Percentiles rank a stretch among this genome's conserved stretches.
Evolutionary conservation across 2,888 invertebrate genomes (phyloP).

Genomic region (Tipula helvola): DNA sequence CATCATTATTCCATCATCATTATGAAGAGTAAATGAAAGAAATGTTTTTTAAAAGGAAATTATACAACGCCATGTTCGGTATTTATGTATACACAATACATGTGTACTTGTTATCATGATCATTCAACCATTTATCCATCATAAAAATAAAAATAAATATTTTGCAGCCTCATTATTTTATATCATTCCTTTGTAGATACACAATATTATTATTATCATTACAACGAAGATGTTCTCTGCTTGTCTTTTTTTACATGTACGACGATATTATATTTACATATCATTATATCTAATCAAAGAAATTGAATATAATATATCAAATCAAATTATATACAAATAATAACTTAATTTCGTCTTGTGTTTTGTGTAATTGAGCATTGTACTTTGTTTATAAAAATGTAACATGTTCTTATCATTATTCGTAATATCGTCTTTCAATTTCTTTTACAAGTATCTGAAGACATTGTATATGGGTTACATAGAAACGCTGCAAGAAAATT

Average conservation of each 20-base stretch:
- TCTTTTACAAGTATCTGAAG: neutral
- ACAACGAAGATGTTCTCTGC: neutral
- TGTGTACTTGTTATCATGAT: neutral
- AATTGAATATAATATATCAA: neutral
- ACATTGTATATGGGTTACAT: neutral
- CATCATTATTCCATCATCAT: neutral
- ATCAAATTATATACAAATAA: neutral
- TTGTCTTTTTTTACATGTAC: neutral
- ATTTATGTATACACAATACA: neutral
- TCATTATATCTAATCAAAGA: neutral
- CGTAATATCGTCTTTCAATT: neutral
- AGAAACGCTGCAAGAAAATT: neutral
- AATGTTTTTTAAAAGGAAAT: neutral
- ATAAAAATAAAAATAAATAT: neutral
- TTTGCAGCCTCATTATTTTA: neutral
- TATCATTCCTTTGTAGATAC: neutral
- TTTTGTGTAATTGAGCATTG: neutral
- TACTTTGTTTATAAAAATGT: neutral
- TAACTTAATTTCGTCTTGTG: neutral
- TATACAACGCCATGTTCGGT: neutral
- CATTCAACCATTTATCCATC: neutral
- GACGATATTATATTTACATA: neutral
- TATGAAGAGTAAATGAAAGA: neutral
- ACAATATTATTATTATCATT: neutral
- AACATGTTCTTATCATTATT: neutral